phyloP scores from a whole-genome alignment of 2,888 invertebrate genomes.

The Drosophila hawaiiensis region DNA sequence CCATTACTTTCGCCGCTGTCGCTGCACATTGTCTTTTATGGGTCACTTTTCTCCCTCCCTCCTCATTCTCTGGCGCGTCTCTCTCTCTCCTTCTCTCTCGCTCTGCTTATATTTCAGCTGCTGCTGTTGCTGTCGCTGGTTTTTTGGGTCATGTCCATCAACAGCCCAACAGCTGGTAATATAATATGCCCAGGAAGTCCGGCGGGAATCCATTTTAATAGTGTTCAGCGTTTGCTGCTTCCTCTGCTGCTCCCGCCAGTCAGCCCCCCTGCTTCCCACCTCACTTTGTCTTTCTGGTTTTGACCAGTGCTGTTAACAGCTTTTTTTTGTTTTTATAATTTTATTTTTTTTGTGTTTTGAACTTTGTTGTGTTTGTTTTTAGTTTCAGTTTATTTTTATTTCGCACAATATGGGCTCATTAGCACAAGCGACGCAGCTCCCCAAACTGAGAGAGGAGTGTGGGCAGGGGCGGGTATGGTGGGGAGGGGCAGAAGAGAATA shows the following conservation, averaged over 20 bases:
- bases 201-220: conserved; percentile 82
- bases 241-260: conserved; percentile 14
- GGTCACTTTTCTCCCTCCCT: conserved; percentile 44
- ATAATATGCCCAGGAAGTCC: conserved; percentile 78
- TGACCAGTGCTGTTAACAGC: conserved; percentile 60
- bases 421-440: conserved; percentile 64
- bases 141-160: conserved; percentile 79
- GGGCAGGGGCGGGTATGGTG: fast-evolving
- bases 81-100: background rate
- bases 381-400: conserved; percentile 48
- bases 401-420: conserved; percentile 80
- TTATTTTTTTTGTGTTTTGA: conserved; percentile 9
- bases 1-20: conserved; percentile 68
- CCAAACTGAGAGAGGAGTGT: conserved; percentile 7
- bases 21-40: conserved; percentile 70
- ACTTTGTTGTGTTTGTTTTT: conserved; percentile 40
- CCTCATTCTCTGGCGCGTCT: background rate
- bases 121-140: conserved; percentile 30
- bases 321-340: conserved; percentile 14
- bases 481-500: background rate
- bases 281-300: conserved; percentile 9
- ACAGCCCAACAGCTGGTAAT: conserved; percentile 68
- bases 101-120: conserved; percentile 4
- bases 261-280: background rate
- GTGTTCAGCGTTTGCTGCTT: conserved; percentile 46